Conservation (phyloP, 64 coral and sea anemone species). For the Actinia tenebrosa region DNA sequence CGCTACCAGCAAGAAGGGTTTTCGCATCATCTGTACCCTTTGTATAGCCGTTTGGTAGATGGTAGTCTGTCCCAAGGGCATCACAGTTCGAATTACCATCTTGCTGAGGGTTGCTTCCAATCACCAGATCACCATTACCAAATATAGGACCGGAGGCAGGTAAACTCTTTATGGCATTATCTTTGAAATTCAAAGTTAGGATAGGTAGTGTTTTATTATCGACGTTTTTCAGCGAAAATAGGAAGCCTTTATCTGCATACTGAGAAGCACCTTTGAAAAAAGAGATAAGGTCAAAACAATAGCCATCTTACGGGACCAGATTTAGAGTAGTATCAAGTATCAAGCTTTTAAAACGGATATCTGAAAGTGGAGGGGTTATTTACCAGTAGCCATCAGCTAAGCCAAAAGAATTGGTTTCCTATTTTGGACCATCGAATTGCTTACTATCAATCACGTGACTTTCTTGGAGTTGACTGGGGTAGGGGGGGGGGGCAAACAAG, state of each 20-base stretch:
- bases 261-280: neutral
- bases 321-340: too few relatives aligned
- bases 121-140: constrained; percentile 15
- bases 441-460: too few relatives aligned
- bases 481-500: too few relatives aligned
- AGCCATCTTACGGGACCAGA: too few relatives aligned
- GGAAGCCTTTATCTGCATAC: neutral
- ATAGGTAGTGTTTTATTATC: neutral
- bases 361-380: too few relatives aligned
- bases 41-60: neutral
- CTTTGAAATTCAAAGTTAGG: neutral
- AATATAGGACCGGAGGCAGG: constrained; percentile 6
- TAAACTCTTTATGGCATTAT: neutral
- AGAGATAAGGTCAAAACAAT: neutral
- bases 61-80: neutral
- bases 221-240: constrained; percentile 10
- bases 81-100: neutral
- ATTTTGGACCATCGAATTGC: too few relatives aligned
- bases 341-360: too few relatives aligned
- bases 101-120: neutral
- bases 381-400: too few relatives aligned
- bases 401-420: too few relatives aligned
- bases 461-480: too few relatives aligned
- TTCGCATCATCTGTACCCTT: neutral
- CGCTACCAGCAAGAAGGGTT: constrained; percentile 4